Conservation (phyloP, 2,888 invertebrate genomes). For the Lacanobia wlatinum region DNA sequence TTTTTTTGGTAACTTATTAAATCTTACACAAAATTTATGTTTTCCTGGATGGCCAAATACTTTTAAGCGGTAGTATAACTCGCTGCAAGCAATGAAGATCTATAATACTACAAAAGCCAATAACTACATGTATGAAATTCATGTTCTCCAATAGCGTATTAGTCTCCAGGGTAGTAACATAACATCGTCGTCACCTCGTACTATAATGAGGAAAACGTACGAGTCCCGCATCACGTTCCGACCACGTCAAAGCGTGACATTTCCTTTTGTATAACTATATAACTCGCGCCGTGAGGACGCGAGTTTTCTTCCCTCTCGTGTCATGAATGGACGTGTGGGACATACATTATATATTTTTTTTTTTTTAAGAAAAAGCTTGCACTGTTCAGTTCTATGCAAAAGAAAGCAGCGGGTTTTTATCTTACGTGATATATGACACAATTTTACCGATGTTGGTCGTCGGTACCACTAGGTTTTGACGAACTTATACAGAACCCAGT, state of each 20-base stretch:
- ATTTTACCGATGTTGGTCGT: no score
- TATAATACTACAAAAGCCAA: neutral
- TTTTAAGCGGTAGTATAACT: neutral
- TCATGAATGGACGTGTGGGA: neutral
- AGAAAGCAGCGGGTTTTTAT: neutral
- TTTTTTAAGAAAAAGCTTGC: neutral
- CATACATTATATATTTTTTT: conserved; percentile 9
- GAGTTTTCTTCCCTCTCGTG: neutral
- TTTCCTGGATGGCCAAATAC: no score
- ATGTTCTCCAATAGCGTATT: neutral
- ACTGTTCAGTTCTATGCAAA: neutral
- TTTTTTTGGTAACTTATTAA: no score
- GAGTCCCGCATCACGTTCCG: conserved; percentile 19
- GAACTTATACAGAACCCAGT: no score
- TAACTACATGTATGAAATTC: neutral
- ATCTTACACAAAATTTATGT: no score
- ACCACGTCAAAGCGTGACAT: conserved; percentile 16
- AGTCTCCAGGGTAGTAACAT: neutral
- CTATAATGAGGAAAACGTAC: conserved; percentile 37
- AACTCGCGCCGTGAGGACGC: conserved; percentile 8
- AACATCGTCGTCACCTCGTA: neutral
- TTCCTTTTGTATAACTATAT: conserved; percentile 26
- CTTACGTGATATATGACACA: no score
- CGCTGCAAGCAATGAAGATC: neutral
- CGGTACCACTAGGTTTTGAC: no score